phyloP scores from a whole-genome alignment of 1,140 invertebrate genomes.

The Drosophila parabipectinata region DNA sequence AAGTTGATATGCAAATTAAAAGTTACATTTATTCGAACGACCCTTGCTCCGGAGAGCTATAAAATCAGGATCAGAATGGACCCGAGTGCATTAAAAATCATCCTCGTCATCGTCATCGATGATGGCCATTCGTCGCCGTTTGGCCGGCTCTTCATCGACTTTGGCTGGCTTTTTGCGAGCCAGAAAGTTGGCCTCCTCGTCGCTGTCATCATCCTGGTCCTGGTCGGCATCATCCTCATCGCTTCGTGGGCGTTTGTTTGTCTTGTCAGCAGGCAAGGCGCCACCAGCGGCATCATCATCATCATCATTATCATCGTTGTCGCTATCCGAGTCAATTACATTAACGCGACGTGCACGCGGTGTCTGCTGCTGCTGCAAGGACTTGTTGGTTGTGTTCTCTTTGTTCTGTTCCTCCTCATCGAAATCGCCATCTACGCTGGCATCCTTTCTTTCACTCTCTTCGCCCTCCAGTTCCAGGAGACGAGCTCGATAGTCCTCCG shows the following conservation, averaged over 20 bases:
- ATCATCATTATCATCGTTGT: conserved; percentile 55
- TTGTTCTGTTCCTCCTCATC: conserved; percentile 43
- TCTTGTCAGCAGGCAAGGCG: conserved; percentile 59
- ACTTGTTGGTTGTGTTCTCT: conserved; percentile 76
- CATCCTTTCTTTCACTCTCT: conserved; percentile 28
- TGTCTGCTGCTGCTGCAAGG: conserved; percentile 40
- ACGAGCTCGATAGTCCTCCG: conserved; percentile 77
- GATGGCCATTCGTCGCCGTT: conserved; percentile 77
- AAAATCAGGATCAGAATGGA: conserved; percentile 33
- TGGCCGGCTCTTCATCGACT: conserved; percentile 58
- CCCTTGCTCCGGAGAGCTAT: conserved; percentile 34
- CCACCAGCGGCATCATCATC: conserved; percentile 25
- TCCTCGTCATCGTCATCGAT: conserved; percentile 79
- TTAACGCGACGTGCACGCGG: conserved; percentile 79
- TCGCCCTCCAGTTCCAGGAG: conserved; percentile 69
- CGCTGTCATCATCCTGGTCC: conserved; percentile 36
- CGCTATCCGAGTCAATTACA: conserved; percentile 83
- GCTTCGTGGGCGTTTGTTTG: conserved; percentile 79
- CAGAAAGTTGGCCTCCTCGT: conserved; percentile 78
- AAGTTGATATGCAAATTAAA: conserved; percentile 33
- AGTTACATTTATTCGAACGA: conserved; percentile 55
- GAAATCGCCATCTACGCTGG: conserved; percentile 3
- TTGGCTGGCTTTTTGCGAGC: conserved; percentile 71
- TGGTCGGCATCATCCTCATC: conserved; percentile 53
- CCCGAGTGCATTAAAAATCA: conserved; percentile 64